Evolutionary conservation across 30 jellyfish, hydroid and myxozoan species (phyloP), one percentile per base, ranked within the genome.

Genomic region (Chrysaora quinquecirrha): DNA sequence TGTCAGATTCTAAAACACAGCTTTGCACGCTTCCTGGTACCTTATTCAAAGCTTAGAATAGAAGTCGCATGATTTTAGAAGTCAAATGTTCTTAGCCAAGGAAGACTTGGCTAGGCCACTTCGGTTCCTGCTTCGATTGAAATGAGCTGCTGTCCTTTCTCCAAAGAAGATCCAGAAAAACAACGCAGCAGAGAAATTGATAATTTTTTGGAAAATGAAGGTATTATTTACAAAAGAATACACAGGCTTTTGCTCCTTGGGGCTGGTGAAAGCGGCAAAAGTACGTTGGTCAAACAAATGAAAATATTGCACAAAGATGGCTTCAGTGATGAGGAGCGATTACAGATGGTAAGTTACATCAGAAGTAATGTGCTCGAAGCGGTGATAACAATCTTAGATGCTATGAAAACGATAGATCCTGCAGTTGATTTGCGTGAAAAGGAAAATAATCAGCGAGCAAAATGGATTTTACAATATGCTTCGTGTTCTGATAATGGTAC

Each of bases 251-350:
- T 92, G 60, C 46, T 92, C 56, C 89, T 92, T 1, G 98, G 98
- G 30, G 98, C 98, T 22, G 98, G 96, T 24, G 98, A 92, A 48
- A 87, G 98, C 62, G 98, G 98, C 7, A 92, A 92, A 63, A 92
- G 98, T 62, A 92, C 98, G 24, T 48, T 92, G 1, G 87, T 92
- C 12, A 92, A 92, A 82, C 98, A 92, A 68, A 92, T 92, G 98
- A 90, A 85, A 75, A 92, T 92, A 12, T 68, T 92, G 30, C 95
- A 92, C 88, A 62, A 78, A 62, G 64, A 92, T 54, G 98, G 98
- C 85, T 92, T 92, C 58, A 34, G 79, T 35, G 90, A 72, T 46
- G 86, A 74, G 70, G 98, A 92, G 49, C 78, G 97, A 19, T n/a
- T 60, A 71, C 73, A 68, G 28, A 87, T 78, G 76, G 91, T 75